Conservation (phyloP, 1,140 invertebrate genomes). For the Saxidomus purpurata region DNA sequence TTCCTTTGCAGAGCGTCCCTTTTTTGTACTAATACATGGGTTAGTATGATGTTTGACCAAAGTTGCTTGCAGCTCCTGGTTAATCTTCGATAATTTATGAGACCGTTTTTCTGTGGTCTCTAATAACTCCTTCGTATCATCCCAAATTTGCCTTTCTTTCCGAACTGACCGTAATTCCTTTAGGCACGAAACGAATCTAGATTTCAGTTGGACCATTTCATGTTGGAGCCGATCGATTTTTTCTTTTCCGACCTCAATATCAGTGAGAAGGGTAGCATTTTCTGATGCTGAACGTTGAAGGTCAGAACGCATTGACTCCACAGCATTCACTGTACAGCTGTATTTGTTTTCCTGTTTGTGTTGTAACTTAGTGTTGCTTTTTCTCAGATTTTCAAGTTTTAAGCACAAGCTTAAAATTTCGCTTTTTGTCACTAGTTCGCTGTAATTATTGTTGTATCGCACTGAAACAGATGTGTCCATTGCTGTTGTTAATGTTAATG, state of each 20-base stretch:
- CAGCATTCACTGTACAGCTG: neutral
- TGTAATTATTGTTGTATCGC: neutral
- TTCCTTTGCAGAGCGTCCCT: neutral
- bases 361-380: neutral
- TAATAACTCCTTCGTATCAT: constrained; percentile 4
- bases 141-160: constrained; percentile 1
- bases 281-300: neutral
- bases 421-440: neutral
- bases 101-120: neutral
- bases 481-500: too few relatives aligned
- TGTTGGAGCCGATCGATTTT: constrained; percentile 18
- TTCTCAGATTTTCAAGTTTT: neutral
- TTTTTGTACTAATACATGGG: neutral
- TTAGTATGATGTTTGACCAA: neutral
- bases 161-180: constrained; percentile 12
- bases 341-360: constrained; percentile 30
- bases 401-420: neutral
- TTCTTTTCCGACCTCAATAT: neutral
- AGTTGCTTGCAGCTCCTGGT: neutral
- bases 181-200: constrained; percentile 14
- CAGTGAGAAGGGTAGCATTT: constrained; percentile 24
- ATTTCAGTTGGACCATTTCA: constrained; percentile 19
- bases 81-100: constrained; percentile 25
- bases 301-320: neutral
- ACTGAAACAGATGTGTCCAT: neutral